Evolutionary conservation across 2,888 invertebrate genomes (phyloP).

Genomic region (Aleiodes leptofemur): DNA sequence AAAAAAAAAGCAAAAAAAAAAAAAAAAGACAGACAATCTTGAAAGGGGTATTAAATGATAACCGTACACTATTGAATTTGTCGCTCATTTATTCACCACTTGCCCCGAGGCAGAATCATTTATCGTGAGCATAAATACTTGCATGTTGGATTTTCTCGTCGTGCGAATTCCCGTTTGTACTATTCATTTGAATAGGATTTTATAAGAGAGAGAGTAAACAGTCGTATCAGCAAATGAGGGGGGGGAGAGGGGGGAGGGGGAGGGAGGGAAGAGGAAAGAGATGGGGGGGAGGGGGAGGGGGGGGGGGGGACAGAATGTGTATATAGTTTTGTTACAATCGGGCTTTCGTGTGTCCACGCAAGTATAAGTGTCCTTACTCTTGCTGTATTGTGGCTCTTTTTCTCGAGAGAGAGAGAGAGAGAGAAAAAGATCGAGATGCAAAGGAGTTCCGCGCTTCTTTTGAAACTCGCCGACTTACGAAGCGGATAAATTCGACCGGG

Average conservation of each 20-base stretch:
- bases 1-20: no score
- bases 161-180: background rate
- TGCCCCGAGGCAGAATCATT: background rate
- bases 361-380: slow-evolving; percentile 37
- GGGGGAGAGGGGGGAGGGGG: no score
- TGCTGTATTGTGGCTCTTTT: slow-evolving; percentile 44
- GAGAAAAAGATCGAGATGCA: slow-evolving; percentile 64
- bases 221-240: no score
- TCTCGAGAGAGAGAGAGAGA: no score
- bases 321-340: slow-evolving; percentile 14
- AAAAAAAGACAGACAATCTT: no score
- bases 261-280: no score
- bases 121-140: background rate
- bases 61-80: slow-evolving; percentile 5
- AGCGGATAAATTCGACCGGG: slow-evolving; percentile 73
- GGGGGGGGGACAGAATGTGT: no score
- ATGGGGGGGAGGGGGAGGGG: no score
- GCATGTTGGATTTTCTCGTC: slow-evolving; percentile 9
- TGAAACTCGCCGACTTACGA: slow-evolving; percentile 65
- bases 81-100: slow-evolving; percentile 5
- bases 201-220: background rate
- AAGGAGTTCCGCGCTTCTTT: slow-evolving; percentile 68
- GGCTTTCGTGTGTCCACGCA: slow-evolving; percentile 6
- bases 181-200: background rate
- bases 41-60: background rate